These are phyloP conservation scores for Caerostris darwini DNA, from an alignment of 1,140 invertebrate genomes.

Conservation along the genomic window DNA sequence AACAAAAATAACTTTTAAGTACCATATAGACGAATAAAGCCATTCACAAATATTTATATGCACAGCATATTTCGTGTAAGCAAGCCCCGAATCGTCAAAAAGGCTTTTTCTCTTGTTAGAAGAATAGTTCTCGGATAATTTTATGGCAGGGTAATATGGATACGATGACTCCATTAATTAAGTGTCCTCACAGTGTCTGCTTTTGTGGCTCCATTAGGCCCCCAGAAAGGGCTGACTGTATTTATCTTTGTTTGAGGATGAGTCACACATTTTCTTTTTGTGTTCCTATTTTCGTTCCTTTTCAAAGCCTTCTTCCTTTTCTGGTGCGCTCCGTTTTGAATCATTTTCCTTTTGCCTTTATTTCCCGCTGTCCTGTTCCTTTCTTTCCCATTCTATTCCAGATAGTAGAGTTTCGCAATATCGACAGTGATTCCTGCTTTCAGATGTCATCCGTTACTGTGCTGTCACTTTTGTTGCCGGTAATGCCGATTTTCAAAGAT, in stretches of 20 bases:
- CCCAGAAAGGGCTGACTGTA: conserved; percentile 6
- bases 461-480: conserved; percentile 6
- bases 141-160: neutral
- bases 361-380: neutral
- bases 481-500: neutral
- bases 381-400: neutral
- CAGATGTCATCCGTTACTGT: neutral
- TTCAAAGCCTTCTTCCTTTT: neutral
- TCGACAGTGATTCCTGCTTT: conserved; percentile 35
- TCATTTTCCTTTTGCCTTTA: neutral
- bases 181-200: neutral
- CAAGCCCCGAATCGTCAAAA: neutral
- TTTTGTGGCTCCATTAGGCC: neutral
- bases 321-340: neutral
- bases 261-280: conserved; percentile 12
- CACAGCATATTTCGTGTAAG: neutral
- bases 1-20: too few relatives aligned
- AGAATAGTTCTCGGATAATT: neutral
- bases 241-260: conserved; percentile 39
- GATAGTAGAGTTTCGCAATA: neutral
- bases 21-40: neutral
- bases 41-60: neutral
- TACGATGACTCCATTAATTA: conserved; percentile 38
- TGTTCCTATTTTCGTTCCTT: neutral
- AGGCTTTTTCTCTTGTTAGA: neutral